Conservation (phyloP, 2,888 invertebrate species). For the Biston betularia region DNA sequence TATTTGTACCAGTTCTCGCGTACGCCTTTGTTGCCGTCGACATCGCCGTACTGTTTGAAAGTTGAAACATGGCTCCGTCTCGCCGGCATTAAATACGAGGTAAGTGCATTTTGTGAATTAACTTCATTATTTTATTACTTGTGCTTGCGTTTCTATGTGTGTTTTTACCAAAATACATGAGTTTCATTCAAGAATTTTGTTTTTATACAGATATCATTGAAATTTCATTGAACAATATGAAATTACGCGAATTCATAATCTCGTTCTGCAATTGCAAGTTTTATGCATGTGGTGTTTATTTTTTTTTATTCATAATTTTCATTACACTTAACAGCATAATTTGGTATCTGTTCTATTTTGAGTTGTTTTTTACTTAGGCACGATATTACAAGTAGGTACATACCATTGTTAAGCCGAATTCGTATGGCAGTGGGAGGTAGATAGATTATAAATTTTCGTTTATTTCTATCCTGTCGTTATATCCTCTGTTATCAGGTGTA, state of each 20-base stretch:
- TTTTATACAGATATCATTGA: background rate
- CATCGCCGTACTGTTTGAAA: conserved; percentile 97
- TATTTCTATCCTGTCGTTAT: no score
- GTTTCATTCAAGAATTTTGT: conserved; percentile 14
- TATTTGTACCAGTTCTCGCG: conserved; percentile 98
- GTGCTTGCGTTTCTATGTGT: conserved; percentile 27
- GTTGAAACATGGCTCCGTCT: conserved; percentile 98
- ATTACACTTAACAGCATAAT: background rate
- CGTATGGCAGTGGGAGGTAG: no score
- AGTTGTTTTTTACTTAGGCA: background rate
- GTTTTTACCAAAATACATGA: background rate
- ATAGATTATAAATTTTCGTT: no score
- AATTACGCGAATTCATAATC: conserved; percentile 10
- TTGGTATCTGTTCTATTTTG: background rate
- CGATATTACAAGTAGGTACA: no score
- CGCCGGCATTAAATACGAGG: conserved; percentile 97
- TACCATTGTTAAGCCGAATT: no score
- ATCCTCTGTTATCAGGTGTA: no score
- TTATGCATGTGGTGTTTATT: conserved; percentile 10
- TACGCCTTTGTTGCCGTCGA: conserved; percentile 94
- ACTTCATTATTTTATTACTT: background rate
- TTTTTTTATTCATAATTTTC: background rate
- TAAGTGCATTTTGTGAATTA: conserved; percentile 75
- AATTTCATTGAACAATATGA: background rate
- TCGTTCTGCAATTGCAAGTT: conserved; percentile 18